Evolutionary conservation across 2,113 vertebrate genomes (phyloP), one percentile per base, ranked within the genome.

Genomic region (Odobenus rosmarus): DNA sequence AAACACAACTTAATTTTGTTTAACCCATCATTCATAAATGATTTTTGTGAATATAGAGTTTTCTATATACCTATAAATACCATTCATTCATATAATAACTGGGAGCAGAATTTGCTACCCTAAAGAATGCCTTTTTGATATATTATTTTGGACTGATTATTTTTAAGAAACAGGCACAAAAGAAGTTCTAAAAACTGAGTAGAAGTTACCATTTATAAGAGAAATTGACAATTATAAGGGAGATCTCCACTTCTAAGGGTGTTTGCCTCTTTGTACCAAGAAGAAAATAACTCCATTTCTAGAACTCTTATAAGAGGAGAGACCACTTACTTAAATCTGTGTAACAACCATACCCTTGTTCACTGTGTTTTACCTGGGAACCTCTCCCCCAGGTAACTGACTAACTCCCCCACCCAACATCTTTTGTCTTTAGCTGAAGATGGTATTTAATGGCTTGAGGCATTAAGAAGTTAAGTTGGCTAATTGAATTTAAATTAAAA

Each of bases 1-100:
- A 80, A 94, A 69, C 7, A 86, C 21, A 84, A 51, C 90, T 79
- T 80, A 79, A 85, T 62, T 92, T 88, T 64, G 4, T 57, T 93
- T 79, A 93, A 67, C 1, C 1, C 12, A 79, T 72, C 13, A 94
- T 67, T 87, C 83, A n/a, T 4, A 72, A 67, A 83, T 95, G 1
- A 72, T 83, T 80, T 90, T 2, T 96, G 87, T 86, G 39, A 71
- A 51, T 95, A 26, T 59, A 86, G 28, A 26, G 0, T 33, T 84
- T 49, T 94, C 5, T 31, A 42, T 39, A 79, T 72, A 28, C 3
- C 31, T 87, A 11, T 83, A 71, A 77, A 18, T 90, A 24, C 69
- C 13, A 31, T 51, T 15, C 24, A 14, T 39, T 67, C 23, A 31
- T 57, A 26, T 77, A 76, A 53, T 15, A 3, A 39, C 51, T 33